Percentiles rank a stretch among this genome's conserved stretches.
Conservation (phyloP, 2,113 vertebrate species). For the Australoheros scitulus region DNA sequence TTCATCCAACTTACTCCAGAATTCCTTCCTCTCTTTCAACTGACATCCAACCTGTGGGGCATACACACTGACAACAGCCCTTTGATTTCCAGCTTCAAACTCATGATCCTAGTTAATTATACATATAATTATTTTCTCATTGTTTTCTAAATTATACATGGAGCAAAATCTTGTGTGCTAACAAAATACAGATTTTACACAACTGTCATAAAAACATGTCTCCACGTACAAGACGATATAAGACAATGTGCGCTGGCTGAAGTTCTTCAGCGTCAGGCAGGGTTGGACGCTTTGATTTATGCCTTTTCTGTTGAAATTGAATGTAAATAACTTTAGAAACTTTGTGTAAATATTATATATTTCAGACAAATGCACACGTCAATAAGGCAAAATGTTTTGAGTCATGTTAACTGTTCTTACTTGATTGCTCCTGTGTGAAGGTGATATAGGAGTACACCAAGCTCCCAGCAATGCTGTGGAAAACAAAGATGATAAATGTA, state of each 20-base stretch:
- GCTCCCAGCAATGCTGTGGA: conserved; percentile 91
- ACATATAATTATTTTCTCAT: no score
- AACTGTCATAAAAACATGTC: neutral
- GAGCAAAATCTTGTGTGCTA: neutral
- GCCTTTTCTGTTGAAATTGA: conserved; percentile 65
- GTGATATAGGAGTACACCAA: conserved; percentile 96
- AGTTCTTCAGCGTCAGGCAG: neutral
- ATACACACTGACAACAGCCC: no score
- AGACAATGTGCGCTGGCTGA: neutral
- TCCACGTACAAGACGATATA: accelerated
- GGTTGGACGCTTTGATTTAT: conserved; percentile 11
- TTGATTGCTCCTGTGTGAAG: conserved; percentile 89
- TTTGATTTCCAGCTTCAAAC: no score
- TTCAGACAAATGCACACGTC: neutral
- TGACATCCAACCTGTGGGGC: no score
- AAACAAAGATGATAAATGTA: conserved; percentile 17
- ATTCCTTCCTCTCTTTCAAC: no score
- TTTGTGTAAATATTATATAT: neutral
- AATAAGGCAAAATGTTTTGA: neutral
- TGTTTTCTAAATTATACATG: no score
- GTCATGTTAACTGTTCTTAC: conserved; percentile 70
- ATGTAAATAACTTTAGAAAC: neutral
- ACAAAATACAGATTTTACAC: no score
- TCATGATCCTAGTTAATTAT: no score
- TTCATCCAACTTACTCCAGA: no score